A percentile compares a stretch with the other conserved stretches of the same genome.
phyloP scores from a whole-genome alignment of 2,888 invertebrate genomes.

The Caenorhabditis becei region DNA sequence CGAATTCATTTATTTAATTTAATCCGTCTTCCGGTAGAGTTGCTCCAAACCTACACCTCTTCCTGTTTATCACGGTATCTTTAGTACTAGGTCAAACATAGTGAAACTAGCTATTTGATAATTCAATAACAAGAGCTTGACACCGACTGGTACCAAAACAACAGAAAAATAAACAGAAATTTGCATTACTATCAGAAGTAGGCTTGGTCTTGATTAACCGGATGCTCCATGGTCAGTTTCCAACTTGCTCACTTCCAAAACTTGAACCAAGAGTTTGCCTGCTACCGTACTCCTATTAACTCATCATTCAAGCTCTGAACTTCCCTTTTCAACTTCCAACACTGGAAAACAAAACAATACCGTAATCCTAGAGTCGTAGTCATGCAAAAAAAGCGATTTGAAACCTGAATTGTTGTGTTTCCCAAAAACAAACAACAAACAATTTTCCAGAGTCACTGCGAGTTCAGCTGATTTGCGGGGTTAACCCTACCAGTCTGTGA shows the following conservation, averaged over 20 bases:
- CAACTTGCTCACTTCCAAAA: neutral
- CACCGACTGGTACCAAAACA: conserved; percentile 51
- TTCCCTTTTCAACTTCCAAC: neutral
- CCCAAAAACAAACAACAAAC: conserved; percentile 5
- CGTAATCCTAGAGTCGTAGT: neutral
- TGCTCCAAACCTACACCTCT: neutral
- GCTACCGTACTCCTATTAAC: neutral
- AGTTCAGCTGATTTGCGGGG: conserved; percentile 2
- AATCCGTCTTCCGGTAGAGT: neutral
- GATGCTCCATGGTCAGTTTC: conserved; percentile 32
- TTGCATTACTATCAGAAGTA: conserved; percentile 23
- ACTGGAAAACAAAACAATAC: neutral
- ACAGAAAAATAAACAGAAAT: conserved; percentile 38
- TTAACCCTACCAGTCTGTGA: neutral
- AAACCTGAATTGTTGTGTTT: conserved; percentile 10
- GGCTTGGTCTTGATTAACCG: conserved; percentile 27
- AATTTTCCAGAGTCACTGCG: neutral
- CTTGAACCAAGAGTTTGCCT: too few relatives aligned
- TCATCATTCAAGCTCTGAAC: too few relatives aligned
- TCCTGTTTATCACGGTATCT: conserved; percentile 33
- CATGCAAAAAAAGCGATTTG: conserved; percentile 1
- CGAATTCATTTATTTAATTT: neutral
- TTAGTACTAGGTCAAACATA: conserved; percentile 49
- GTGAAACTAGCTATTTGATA: conserved; percentile 38
- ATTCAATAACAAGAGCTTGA: conserved; percentile 37